Conservation (phyloP, 1,140 invertebrate species). For the Lordiphosa collinella region DNA sequence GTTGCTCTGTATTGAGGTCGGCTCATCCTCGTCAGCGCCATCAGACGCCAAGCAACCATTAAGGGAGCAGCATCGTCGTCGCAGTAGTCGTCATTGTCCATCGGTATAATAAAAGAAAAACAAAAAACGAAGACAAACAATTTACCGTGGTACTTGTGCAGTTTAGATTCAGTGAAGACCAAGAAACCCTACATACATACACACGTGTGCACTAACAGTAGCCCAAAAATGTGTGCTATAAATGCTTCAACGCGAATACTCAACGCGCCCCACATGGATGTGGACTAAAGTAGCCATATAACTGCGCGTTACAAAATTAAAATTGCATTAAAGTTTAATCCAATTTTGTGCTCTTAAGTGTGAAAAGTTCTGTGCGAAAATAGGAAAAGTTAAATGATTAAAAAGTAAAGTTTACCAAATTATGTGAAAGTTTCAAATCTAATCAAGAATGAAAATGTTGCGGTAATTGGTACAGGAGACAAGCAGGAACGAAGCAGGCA, state of each 20-base stretch:
- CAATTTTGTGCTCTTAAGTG: conserved; percentile 21
- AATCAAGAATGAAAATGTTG: conserved; percentile 16
- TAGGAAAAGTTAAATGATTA: conserved; percentile 42
- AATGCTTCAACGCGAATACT: conserved; percentile 48
- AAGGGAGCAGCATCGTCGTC: conserved; percentile 47
- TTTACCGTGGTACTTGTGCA: conserved; percentile 1
- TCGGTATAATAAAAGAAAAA: conserved; percentile 7
- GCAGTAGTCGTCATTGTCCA: conserved; percentile 7
- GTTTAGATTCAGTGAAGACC: too few relatives aligned
- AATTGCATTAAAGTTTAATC: conserved; percentile 58
- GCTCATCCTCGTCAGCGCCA: conserved; percentile 16
- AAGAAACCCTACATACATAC: not conserved
- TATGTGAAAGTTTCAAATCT: conserved; percentile 39
- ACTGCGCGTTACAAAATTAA: conserved; percentile 41
- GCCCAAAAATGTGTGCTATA: conserved; percentile 43
- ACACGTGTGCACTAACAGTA: conserved; percentile 11
- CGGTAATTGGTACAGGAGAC: conserved; percentile 7
- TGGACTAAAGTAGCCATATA: conserved; percentile 47
- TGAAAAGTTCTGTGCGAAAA: conserved; percentile 34
- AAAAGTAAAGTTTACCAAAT: conserved; percentile 22
- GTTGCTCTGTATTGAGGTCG: conserved; percentile 24
- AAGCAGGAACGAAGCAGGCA: conserved; percentile 11
- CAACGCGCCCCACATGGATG: conserved; percentile 33
- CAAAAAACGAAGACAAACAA: not conserved
- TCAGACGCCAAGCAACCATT: conserved; percentile 53